Base-by-base conservation (phyloP, 2,113 vertebrate genomes). In the Clarias macrocephalus region DNA sequence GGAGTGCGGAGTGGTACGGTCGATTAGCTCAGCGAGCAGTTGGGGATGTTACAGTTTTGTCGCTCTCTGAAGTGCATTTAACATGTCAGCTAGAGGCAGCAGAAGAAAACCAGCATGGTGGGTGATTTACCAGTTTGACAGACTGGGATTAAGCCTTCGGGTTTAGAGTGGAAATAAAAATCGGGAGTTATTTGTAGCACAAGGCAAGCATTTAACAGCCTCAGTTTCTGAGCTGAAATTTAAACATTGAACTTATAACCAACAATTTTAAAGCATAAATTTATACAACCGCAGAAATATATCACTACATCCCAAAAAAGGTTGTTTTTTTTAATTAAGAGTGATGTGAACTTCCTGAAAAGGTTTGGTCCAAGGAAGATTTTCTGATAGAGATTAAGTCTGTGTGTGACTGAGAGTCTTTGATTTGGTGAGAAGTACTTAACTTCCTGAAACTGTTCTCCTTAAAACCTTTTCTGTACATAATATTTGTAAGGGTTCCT, bases 11-110 rank as follows among this genome's bases (percentile, higher is more conserved):
- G 42, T 11, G 65, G 33, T 70, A 25, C 3, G 66, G 79, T 62
- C 66, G 54, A 86, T 82, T 86, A 82, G 85, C 66, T 82, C 25
- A 57, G 77, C 0, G 65, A 86, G 65, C 66, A 73, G 54, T 81
- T 72, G 85, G 77, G 72, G 54, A 75, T 42, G 13, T 82, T 75
- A 57, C 48, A 16, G 68, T 68, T 66, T 87, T 42, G 66, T 85
- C 33, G n/a, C 75, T 81, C 59, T 81, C 42, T 57, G 0, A 79
- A 80, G 66, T 87, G 56, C 15, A 70, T 88, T 80, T 73, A 88
- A 48, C 37, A 28, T 76, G 75, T 57, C 76, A 84, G 66, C 62
- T 19, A 80, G 33, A 73, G 65, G 75, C 84, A 73, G 28, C 12
- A 60, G 28, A 63, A 59, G 59, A 30, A 48, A 76, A 57, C 19